Percentiles rank a stretch among this genome's conserved stretches.
Evolutionary conservation across 2,888 invertebrate genomes (phyloP).

Genomic region (Rhingia rostrata): DNA sequence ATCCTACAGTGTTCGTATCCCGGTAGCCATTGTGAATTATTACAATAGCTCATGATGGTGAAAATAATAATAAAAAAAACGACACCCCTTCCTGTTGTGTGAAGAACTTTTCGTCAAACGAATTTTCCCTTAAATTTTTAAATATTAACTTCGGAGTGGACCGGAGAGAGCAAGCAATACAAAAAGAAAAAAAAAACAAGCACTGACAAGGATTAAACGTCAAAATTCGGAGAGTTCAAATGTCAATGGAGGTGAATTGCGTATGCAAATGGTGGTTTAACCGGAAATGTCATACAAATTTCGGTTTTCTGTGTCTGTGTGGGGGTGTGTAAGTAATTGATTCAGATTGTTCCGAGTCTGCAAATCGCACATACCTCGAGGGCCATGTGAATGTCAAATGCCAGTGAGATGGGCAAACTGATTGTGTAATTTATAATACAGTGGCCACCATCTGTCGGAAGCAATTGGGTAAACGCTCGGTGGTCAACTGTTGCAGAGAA

Average conservation of each 20-base stretch:
- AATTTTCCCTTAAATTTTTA: conserved; percentile 50
- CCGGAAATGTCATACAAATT: conserved; percentile 36
- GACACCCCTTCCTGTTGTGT: conserved; percentile 17
- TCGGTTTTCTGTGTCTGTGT: conserved; percentile 4
- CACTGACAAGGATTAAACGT: conserved; percentile 18
- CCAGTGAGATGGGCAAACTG: conserved; percentile 34
- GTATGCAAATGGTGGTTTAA: conserved; percentile 20
- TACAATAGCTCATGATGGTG: conserved; percentile 47
- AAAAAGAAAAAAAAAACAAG: neutral
- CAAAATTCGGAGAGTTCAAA: conserved; percentile 42
- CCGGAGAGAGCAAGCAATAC: neutral
- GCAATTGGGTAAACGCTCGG: conserved; percentile 42
- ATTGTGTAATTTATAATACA: conserved; percentile 52
- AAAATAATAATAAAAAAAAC: conserved; percentile 42
- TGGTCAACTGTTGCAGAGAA: conserved; percentile 28
- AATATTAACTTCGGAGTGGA: conserved; percentile 17
- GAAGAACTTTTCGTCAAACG: conserved; percentile 39
- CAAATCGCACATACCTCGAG: conserved; percentile 11
- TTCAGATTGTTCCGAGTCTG: conserved; percentile 14
- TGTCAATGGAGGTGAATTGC: conserved; percentile 32
- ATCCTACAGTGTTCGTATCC: conserved; percentile 25
- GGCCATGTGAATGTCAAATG: conserved; percentile 44
- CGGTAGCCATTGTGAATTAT: conserved; percentile 61
- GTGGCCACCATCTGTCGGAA: conserved; percentile 59
- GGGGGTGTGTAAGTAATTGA: conserved; percentile 40